Conservation (phyloP, 2,113 vertebrate genomes). For the Tylochromis polylepis region DNA sequence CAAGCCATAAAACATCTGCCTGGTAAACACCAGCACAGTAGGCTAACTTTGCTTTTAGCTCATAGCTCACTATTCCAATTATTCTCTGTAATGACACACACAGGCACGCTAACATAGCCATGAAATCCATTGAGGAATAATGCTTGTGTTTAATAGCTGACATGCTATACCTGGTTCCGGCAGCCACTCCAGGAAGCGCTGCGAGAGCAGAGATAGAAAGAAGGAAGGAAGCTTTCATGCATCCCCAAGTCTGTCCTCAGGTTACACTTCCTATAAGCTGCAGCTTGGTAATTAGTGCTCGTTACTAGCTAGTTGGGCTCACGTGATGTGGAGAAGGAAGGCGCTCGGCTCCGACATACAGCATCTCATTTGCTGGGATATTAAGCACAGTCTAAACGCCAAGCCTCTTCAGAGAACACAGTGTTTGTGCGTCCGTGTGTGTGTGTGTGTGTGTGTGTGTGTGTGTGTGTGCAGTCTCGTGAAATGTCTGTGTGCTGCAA, state of each 20-base stretch:
- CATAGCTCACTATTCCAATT: not conserved
- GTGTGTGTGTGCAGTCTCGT: not conserved
- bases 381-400: slow-evolving; percentile 34
- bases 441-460: not conserved
- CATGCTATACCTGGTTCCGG: slow-evolving; percentile 25
- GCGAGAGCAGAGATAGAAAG: not conserved
- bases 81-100: slow-evolving; percentile 5
- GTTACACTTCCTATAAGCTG: slow-evolving; percentile 38
- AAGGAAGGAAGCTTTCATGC: slow-evolving; percentile 24
- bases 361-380: slow-evolving; percentile 11
- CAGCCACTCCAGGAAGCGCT: slow-evolving; percentile 21
- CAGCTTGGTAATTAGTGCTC: slow-evolving; percentile 41
- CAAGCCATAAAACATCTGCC: slow-evolving; percentile 31
- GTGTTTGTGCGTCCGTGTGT: not conserved
- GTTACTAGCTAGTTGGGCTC: not conserved
- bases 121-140: not conserved
- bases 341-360: not conserved
- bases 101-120: not conserved
- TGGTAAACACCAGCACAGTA: not conserved
- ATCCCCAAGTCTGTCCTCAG: slow-evolving; percentile 34
- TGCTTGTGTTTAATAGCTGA: not conserved
- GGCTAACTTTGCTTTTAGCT: slow-evolving; percentile 31
- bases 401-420: slow-evolving; percentile 18
- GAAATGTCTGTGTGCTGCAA: not conserved
- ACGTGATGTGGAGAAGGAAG: slow-evolving; percentile 3